Evolutionary conservation across 2,113 vertebrate species (phyloP).

Genomic region (Stercorarius parasiticus): DNA sequence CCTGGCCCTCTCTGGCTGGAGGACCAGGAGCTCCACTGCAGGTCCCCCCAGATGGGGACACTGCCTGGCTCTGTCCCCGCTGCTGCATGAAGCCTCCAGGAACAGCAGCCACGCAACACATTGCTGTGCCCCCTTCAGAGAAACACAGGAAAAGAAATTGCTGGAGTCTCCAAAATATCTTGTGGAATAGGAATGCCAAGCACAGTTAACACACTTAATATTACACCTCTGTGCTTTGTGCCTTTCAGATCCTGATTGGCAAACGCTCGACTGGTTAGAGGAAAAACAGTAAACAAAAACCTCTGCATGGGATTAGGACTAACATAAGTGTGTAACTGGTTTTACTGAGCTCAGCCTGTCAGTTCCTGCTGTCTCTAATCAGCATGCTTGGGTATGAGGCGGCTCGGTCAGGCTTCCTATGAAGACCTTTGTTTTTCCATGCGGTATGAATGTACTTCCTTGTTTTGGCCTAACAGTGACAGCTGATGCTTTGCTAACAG

Average conservation of each 20-base stretch:
- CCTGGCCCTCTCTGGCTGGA: not conserved
- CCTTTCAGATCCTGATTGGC: not conserved
- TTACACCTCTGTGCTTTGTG: not conserved
- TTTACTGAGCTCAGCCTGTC: not conserved
- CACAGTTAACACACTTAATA: not conserved
- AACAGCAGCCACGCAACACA: fast-evolving
- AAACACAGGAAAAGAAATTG: not conserved
- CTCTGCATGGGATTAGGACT: not conserved
- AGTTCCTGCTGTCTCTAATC: not conserved
- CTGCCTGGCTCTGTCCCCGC: not conserved
- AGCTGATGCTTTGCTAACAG: not conserved
- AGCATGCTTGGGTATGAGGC: not conserved
- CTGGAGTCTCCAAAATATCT: not conserved
- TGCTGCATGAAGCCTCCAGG: not conserved
- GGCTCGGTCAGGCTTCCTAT: not conserved
- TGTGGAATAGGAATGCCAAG: not conserved
- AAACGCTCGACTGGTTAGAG: not conserved
- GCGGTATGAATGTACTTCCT: not conserved
- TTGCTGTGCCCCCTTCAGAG: not conserved
- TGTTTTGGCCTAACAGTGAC: not conserved
- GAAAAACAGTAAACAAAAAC: not conserved
- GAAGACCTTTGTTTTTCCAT: not conserved
- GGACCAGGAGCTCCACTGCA: not conserved
- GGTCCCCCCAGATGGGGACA: not conserved
- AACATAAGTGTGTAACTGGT: not conserved